These are phyloP conservation scores for Noctua fimbriata DNA, from an alignment of 2,888 invertebrate genomes.

Conservation along the genomic window DNA sequence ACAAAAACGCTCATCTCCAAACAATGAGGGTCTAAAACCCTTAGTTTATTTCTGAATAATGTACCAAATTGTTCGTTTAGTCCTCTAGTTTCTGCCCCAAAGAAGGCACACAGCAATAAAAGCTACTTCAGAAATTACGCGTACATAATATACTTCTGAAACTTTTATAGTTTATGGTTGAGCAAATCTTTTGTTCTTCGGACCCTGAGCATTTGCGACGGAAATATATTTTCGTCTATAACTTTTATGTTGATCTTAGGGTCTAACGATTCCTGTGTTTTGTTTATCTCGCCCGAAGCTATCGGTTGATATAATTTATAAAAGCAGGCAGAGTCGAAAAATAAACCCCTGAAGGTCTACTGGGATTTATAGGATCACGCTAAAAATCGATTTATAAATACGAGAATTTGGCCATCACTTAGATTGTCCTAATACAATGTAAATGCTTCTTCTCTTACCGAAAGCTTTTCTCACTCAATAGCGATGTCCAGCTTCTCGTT, in stretches of 20 bases:
- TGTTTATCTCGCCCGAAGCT: slow-evolving; percentile 42
- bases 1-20: slow-evolving; percentile 24
- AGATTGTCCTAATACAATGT: background rate
- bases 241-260: slow-evolving; percentile 52
- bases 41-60: slow-evolving; percentile 39
- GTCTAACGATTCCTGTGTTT: slow-evolving; percentile 34
- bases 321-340: slow-evolving; percentile 26
- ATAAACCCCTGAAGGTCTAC: slow-evolving; percentile 1
- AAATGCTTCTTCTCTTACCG: background rate
- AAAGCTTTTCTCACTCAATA: background rate
- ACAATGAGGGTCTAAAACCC: slow-evolving; percentile 32
- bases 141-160: slow-evolving; percentile 51
- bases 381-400: background rate
- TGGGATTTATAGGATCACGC: background rate
- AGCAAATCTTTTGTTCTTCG: slow-evolving; percentile 61
- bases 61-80: slow-evolving; percentile 34
- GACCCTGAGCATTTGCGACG: slow-evolving; percentile 23
- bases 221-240: slow-evolving; percentile 42
- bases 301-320: slow-evolving; percentile 38
- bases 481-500: background rate
- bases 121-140: slow-evolving; percentile 45
- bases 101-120: slow-evolving; percentile 33
- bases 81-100: slow-evolving; percentile 30
- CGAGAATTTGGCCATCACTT: background rate
- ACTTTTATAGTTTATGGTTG: slow-evolving; percentile 60